Conservation (phyloP, 2,113 vertebrate genomes). For the Otis tarda region DNA sequence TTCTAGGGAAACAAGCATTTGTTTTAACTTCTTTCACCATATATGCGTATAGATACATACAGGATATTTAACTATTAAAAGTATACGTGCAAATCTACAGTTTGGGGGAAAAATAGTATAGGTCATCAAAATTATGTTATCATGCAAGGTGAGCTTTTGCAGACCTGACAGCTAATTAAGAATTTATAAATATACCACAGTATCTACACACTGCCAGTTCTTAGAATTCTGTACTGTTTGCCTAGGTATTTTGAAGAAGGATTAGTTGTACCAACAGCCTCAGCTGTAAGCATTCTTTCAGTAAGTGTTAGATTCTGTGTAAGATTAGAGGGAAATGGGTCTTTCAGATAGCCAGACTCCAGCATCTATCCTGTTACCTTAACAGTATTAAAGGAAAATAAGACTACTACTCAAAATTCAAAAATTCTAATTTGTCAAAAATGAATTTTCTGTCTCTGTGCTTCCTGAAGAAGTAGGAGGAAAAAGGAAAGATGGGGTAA, state of each 20-base stretch:
- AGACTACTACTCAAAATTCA: neutral
- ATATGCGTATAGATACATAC: neutral
- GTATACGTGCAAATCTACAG: neutral
- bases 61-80: neutral
- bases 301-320: neutral
- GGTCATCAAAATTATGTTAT: neutral
- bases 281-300: neutral
- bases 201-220: neutral
- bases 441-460: neutral
- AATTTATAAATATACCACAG: neutral
- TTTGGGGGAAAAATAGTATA: neutral
- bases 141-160: neutral
- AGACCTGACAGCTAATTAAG: neutral
- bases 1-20: neutral
- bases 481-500: neutral
- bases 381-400: neutral
- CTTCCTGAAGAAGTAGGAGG: neutral
- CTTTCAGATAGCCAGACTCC: neutral
- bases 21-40: neutral
- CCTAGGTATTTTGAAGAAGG: neutral
- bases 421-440: neutral
- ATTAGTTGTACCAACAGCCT: neutral
- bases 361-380: neutral
- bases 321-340: neutral
- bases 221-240: neutral